Percentiles rank a stretch among this genome's conserved stretches.
Evolutionary conservation across 2,888 invertebrate species (phyloP).

Genomic region (Pterostichus niger): DNA sequence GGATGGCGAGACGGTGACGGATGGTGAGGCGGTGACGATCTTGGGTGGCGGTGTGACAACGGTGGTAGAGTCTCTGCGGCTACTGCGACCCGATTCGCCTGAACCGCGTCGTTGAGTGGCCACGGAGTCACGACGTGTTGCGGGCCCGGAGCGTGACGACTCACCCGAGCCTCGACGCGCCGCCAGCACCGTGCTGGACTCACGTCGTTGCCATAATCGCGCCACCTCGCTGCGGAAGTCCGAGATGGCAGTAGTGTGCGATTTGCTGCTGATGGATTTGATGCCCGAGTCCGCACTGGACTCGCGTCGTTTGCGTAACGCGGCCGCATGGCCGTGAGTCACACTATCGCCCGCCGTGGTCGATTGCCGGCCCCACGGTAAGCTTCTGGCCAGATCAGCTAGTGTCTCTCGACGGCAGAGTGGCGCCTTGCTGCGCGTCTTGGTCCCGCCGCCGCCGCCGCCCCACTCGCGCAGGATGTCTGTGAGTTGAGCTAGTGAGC

Average conservation of each 20-base stretch:
- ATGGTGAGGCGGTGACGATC: slow-evolving; percentile 72
- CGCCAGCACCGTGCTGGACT: slow-evolving; percentile 78
- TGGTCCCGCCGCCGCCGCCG: slow-evolving; percentile 80
- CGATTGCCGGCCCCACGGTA: slow-evolving; percentile 88
- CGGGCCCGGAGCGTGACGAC: slow-evolving; percentile 80
- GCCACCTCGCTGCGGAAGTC: slow-evolving; percentile 87
- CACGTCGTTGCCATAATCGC: slow-evolving; percentile 84
- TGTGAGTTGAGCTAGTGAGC: slow-evolving; percentile 92
- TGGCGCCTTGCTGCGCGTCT: slow-evolving; percentile 81
- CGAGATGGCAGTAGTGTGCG: slow-evolving; percentile 82
- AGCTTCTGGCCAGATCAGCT: slow-evolving; percentile 90
- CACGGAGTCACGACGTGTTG: slow-evolving; percentile 81
- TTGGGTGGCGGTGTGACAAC: slow-evolving; percentile 80
- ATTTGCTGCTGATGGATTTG: slow-evolving; percentile 84
- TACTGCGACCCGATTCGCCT: slow-evolving; percentile 84
- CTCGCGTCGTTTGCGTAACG: slow-evolving; percentile 87
- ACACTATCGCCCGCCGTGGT: slow-evolving; percentile 78
- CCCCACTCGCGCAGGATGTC: slow-evolving; percentile 94
- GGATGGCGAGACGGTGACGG: slow-evolving; percentile 26
- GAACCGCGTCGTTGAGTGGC: slow-evolving; percentile 81
- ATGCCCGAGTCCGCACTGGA: slow-evolving; percentile 93
- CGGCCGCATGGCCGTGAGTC: slow-evolving; percentile 75
- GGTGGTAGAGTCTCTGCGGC: slow-evolving; percentile 84
- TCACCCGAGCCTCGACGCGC: slow-evolving; percentile 84
- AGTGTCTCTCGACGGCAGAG: slow-evolving; percentile 91